Evolutionary conservation across 2,888 invertebrate species (phyloP), one percentile per base, ranked within the genome.

Genomic region (Aspidiotus rigidus): DNA sequence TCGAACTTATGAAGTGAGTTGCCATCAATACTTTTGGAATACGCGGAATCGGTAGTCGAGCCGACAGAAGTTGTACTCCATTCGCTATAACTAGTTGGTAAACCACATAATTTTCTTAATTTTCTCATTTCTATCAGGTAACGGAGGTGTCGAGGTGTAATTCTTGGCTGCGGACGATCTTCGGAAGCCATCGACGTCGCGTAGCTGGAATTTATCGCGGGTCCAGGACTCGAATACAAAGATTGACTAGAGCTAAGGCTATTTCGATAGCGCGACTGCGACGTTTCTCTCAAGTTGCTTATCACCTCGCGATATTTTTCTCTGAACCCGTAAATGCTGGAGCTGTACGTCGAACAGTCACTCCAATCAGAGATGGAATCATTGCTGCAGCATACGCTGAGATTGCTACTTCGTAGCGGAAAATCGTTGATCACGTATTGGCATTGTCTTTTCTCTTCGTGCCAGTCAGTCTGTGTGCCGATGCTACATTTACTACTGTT

Each of bases 381-480:
- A 13, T 39, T 59, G 59, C 59, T 59, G 28, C 59, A 59, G 7
- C 59, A 13, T 1, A 59, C 39, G 13, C 9, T 28, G 3, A 59
- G 39, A 39, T 59, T 59, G 28, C 59, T 59, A 39, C 16, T 10
- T 3, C 13, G 28, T 39, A 49, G n/a, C 49, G 59, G 59, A 59
- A 39, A 49, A 13, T n/a, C 49, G 49, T 49, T 49, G 11, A 49
- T 13, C 49, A 49, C 11, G 49, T 49, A 49, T n/a, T 49, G 49
- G 49, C n/a, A 49, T 6, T 49, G 49, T n/a, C 6, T 49, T n/a
- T 49, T 49, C n/a, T 49, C 49, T n/a, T 49, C 49, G 49, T 49
- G 49, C 49, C 49, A 49, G 6, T 66, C 66, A 7, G 66, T 66
- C n/a, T 66, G 66, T 15, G 49, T 59, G 8, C 66, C 55, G 8